Conservation (phyloP, 2,888 invertebrate genomes). For the Polymixis lichenea region DNA sequence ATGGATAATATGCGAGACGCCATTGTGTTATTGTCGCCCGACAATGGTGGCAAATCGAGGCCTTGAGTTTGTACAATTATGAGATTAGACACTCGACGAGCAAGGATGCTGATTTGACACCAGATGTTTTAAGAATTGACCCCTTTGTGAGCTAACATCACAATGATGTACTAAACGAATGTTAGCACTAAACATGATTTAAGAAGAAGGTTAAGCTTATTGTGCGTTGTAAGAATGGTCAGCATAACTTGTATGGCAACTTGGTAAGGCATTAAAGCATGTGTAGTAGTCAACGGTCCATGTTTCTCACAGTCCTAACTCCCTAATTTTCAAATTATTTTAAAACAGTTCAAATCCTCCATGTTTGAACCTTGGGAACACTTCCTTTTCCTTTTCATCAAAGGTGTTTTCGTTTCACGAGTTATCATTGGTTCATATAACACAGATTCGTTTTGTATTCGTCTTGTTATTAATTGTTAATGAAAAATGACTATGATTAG, state of each 20-base stretch:
- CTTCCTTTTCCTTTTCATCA: not conserved
- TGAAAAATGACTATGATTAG: too few species aligned
- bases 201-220: constrained; percentile 45
- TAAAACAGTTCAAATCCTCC: not conserved
- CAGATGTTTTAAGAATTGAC: constrained; percentile 74
- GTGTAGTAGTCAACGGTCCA: constrained; percentile 4
- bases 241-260: constrained; percentile 33
- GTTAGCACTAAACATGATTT: constrained; percentile 54
- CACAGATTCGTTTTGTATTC: not conserved
- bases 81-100: constrained; percentile 81
- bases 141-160: constrained; percentile 68
- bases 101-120: constrained; percentile 70
- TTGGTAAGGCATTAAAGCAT: not conserved
- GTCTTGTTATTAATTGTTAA: not conserved
- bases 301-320: constrained; percentile 8
- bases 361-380: not conserved
- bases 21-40: constrained; percentile 78
- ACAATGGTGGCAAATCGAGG: constrained; percentile 76
- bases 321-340: not conserved
- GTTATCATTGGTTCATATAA: not conserved
- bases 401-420: not conserved
- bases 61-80: constrained; percentile 86
- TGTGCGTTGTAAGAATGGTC: constrained; percentile 13
- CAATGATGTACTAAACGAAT: constrained; percentile 60
- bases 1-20: constrained; percentile 86